Conservation (phyloP, 2,888 invertebrate species). For the Theretra japonica region DNA sequence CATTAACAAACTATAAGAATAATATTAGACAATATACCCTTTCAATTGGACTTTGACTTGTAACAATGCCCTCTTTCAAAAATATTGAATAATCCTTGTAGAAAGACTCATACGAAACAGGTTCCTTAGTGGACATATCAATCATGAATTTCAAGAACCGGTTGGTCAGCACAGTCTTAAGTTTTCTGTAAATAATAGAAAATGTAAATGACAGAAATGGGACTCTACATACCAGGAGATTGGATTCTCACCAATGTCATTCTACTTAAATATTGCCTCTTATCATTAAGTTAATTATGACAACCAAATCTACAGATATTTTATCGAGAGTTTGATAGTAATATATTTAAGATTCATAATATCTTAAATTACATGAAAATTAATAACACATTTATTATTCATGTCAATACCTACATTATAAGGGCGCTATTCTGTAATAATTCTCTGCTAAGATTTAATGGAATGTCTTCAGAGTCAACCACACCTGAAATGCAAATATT, state of each 20-base stretch:
- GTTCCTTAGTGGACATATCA: constrained; percentile 93
- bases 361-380: no score
- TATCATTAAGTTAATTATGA: no score
- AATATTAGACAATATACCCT: constrained; percentile 84
- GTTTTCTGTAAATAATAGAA: constrained; percentile 85
- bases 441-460: constrained; percentile 97
- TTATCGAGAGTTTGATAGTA: no score
- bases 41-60: constrained; percentile 90
- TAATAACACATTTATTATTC: background rate
- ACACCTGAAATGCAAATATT: constrained; percentile 86
- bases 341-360: no score
- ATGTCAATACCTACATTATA: constrained; percentile 86
- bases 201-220: background rate
- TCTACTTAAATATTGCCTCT: no score
- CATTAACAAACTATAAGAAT: constrained; percentile 20
- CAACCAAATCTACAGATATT: no score
- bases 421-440: constrained; percentile 96
- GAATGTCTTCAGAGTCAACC: constrained; percentile 99
- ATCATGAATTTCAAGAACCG: constrained; percentile 93
- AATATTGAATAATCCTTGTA: constrained; percentile 97
- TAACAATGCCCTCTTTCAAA: constrained; percentile 97
- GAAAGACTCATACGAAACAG: constrained; percentile 92
- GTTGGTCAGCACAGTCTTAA: constrained; percentile 92
- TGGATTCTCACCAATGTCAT: background rate
- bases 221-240: background rate